These are phyloP conservation scores for Natrix natrix DNA, from an alignment of 2,797 vertebrate species.

Conservation along the genomic window DNA sequence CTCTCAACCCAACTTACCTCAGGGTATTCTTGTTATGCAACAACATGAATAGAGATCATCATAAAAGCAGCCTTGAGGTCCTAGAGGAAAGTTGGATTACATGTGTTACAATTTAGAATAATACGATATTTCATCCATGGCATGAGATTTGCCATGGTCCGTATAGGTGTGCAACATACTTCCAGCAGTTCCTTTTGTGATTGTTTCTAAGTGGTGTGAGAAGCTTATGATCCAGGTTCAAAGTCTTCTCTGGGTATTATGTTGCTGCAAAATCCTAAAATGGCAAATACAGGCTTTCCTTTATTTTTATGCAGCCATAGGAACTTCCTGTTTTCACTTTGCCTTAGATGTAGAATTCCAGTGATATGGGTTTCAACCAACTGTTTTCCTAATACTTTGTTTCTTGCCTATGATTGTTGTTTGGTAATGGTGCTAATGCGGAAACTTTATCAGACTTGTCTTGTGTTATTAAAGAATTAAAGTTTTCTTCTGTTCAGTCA, in stretches of 20 bases:
- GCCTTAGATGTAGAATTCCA: not conserved
- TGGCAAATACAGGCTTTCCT: not conserved
- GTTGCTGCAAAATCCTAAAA: not conserved
- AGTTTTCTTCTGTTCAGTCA: constrained; percentile 32
- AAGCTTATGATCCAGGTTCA: not conserved
- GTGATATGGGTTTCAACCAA: not conserved
- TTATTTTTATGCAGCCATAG: not conserved
- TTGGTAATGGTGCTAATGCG: constrained; percentile 1
- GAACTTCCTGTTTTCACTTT: not conserved
- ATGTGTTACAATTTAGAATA: not conserved
- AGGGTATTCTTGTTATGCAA: not conserved
- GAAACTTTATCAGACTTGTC: constrained; percentile 20
- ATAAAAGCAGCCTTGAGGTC: not conserved
- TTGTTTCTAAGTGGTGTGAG: not conserved
- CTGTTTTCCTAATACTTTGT: not conserved
- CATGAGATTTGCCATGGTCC: not conserved
- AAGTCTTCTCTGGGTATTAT: not conserved
- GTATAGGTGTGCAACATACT: not conserved
- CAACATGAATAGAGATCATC: not conserved
- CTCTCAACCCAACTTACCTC: not conserved
- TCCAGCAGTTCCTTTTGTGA: not conserved
- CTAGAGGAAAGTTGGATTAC: not conserved
- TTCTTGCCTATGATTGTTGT: constrained; percentile 14
- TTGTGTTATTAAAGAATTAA: constrained; percentile 38
- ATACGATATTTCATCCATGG: not conserved